Base-by-base conservation (phyloP, 64 coral and sea anemone genomes). In the Dendronephthya gigantea region DNA sequence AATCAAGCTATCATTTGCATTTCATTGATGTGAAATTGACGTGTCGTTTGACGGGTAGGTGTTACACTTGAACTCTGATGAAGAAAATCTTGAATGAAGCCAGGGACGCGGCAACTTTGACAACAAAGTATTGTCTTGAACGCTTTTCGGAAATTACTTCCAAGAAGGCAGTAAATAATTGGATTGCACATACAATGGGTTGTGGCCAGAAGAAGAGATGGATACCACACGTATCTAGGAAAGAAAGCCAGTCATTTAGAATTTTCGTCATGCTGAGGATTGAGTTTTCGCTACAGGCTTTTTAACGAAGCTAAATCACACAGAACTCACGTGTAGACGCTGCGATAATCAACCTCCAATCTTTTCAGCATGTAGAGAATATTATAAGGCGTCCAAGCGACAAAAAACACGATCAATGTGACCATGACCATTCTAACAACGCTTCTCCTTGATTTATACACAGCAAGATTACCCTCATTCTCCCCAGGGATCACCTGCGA, bases 251-350 rank as follows among this genome's bases (percentile, higher is more conserved):
- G 55, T 16, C 4, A n/a, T 7, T n/a, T n/a, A 62, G n/a, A n/a
- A n/a, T n/a, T n/a, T n/a, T n/a, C n/a, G n/a, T n/a, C n/a, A n/a
- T n/a, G n/a, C n/a, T n/a, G n/a, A n/a, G n/a, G n/a, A n/a, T n/a
- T n/a, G n/a, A n/a, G n/a, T n/a, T n/a, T n/a, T n/a, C n/a, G n/a
- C n/a, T n/a, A n/a, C n/a, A n/a, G n/a, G n/a, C n/a, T 62, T 23
- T 23, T 52, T 52, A 62, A 1, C 48, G 48, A 50, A 50, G 48
- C 48, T 50, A 50, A 50, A n/a, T n/a, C n/a, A n/a, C n/a, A n/a
- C n/a, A n/a, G n/a, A 62, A 79, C 72, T 79, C 37, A 79, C 72
- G 72, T 29, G 36, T 79, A 79, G 29, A 79, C 36, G 22, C 72
- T 79, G 72, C 72, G 72, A 19, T 36, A 79, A 33, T 79, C 72